phyloP scores from a whole-genome alignment of 2,797 vertebrate species.

The Enteromius trimaculatus region DNA sequence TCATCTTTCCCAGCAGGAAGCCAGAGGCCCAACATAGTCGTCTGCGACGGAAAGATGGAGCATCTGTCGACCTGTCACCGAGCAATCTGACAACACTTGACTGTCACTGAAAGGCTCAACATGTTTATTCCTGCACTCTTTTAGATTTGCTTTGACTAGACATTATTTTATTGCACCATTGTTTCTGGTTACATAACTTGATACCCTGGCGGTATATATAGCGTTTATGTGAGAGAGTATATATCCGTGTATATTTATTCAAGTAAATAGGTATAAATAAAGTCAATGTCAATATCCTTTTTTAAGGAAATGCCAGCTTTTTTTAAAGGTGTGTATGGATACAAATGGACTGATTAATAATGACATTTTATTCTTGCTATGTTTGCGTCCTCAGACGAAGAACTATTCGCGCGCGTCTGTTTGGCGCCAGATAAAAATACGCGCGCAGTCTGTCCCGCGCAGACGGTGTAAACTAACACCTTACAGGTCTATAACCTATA shows the following conservation, averaged over 20 bases:
- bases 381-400: not conserved
- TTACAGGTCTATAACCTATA: not conserved
- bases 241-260: not conserved
- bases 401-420: not conserved
- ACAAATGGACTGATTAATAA: not conserved
- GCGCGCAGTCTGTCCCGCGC: not conserved
- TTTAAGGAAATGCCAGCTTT: not conserved
- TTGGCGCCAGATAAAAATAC: slow-evolving; percentile 43
- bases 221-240: not conserved
- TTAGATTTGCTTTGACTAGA: not conserved
- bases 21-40: not conserved
- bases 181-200: not conserved
- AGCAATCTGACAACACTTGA: slow-evolving; percentile 23
- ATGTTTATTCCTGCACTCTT: not conserved
- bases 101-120: not conserved
- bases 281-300: not conserved
- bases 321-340: not conserved
- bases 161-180: not conserved
- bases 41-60: slow-evolving; percentile 17
- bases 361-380: not conserved
- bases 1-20: slow-evolving; percentile 40
- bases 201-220: not conserved
- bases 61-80: slow-evolving; percentile 41
- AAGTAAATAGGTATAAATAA: too few species aligned
- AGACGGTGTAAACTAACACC: not conserved